A percentile compares a stretch with the other conserved stretches of the same genome.
These are phyloP conservation scores for Chaetodon trifasciatus DNA, from an alignment of 2,797 vertebrate species.

Conservation along the genomic window DNA sequence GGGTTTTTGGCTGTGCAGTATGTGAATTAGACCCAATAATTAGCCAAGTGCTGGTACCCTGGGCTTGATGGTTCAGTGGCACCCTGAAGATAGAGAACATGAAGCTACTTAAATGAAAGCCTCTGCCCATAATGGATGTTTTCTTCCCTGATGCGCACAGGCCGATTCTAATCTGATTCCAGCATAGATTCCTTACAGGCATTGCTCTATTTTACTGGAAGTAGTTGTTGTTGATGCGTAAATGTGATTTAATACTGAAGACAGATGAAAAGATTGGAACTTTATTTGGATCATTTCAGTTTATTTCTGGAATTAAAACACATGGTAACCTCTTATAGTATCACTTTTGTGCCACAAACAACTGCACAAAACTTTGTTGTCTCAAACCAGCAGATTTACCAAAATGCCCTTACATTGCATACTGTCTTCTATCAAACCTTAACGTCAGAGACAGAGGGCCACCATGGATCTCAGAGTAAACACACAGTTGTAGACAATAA, in stretches of 20 bases:
- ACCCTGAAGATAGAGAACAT: conserved; percentile 68
- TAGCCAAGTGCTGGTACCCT: conserved; percentile 85
- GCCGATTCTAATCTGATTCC: conserved; percentile 79
- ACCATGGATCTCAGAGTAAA: conserved; percentile 36
- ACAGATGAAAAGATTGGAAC: not conserved
- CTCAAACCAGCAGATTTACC: not conserved
- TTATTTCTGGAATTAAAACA: not conserved
- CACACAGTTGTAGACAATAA: conserved; percentile 45
- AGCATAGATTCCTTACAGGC: conserved; percentile 59
- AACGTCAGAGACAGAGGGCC: conserved; percentile 27
- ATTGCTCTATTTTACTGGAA: conserved; percentile 31
- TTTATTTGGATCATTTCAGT: not conserved
- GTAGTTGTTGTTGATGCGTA: conserved; percentile 28
- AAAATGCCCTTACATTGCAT: not conserved
- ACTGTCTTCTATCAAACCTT: not conserved
- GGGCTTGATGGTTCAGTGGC: conserved; percentile 85
- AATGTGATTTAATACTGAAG: not conserved
- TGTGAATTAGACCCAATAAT: conserved; percentile 83
- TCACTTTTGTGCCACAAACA: not conserved
- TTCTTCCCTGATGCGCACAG: conserved; percentile 53
- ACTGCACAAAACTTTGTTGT: not conserved
- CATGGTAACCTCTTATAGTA: not conserved
- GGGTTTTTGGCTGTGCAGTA: conserved; percentile 67
- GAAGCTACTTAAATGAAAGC: conserved; percentile 82
- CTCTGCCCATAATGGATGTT: conserved; percentile 73